Evolutionary conservation across 2,888 invertebrate genomes (phyloP), one percentile per base, ranked within the genome.

Genomic region (Rhimphoctona megacephalus): DNA sequence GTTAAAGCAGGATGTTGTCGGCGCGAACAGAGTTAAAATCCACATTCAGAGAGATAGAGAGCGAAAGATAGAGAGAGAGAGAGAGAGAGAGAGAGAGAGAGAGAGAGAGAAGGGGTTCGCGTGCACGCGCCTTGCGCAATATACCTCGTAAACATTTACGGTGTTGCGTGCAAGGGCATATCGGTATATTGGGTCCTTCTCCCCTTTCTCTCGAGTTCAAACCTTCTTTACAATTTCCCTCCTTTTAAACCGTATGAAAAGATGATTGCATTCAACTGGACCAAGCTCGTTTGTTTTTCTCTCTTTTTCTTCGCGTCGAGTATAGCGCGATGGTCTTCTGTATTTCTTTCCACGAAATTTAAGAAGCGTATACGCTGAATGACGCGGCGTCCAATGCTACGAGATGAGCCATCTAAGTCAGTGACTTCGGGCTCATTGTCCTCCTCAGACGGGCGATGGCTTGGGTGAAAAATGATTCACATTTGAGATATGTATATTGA

Each of bases 81-180:
- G 54, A n/a, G 33, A 33, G 33, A 43, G 43, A 43, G 43, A 43
- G n/a, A 52, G 52, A n/a, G 22, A 57, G 57, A 57, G 57, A 22
- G 25, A 57, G 57, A 25, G 57, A 57, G 57, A 11, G 25, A n/a
- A 19, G 6, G 57, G 57, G 25, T 30, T 80, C 74, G 69, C 84
- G 84, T 79, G 79, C 73, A 79, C 67, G 73, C 81, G 70, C 70
- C 64, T 54, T 43, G 72, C 70, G 57, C 85, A 81, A 81, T 86
- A 81, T 81, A 87, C 86, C 86, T 87, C 86, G 86, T 87, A 87
- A 87, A 87, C 76, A 87, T 87, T 87, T 87, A 87, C 86, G 84
- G 86, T 86, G 87, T 79, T 86, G 87, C 87, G 83, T 87, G 87
- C 83, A 76, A 70, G 81, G 61, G 74, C 80, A 76, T 64, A 49